Evolutionary conservation across 2,888 invertebrate species (phyloP), one percentile per base, ranked within the genome.

Genomic region (Mesochorus sp.): DNA sequence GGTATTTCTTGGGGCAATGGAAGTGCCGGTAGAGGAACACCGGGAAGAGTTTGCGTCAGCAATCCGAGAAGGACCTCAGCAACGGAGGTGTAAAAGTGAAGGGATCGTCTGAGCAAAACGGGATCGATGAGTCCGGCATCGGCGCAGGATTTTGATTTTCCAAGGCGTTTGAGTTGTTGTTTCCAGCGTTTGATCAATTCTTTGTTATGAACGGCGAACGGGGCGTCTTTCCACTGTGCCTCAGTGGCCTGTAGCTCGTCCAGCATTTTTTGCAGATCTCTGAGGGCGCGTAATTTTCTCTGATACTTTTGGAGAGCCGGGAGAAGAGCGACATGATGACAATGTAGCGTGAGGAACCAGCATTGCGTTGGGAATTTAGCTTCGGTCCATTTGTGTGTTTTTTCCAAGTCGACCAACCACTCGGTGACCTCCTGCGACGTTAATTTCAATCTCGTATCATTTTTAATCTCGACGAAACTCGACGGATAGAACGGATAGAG

Each of bases 341-440:
- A 96, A 91, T 98, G 97, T 42, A 99, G 93, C 0, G 99, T 98
- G 53, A 99, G 93, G 92, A 98, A 99, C 97, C 99, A 99, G 90
- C 99, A 99, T 84, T 98, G 97, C 0, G 99, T 98, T 80, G 97
- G 96, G 91, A 99, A 99, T 87, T 97, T 98, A 1, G 96, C 94
- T 64, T 96, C 95, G 6, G 94, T 93, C 95, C 95, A 96, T 55
- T 92, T 92, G 89, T 94, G 94, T 26, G 89, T 91, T 91, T 93
- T 90, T 94, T 95, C 93, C 64, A 95, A 91, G 59, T 93, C 91
- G 68, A 94, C 93, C 6, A 95, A 89, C 96, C 96, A 97, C 79
- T 95, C 93, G 72, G 94, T 93, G 3, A 95, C 96, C 89, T 98
- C 97, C 83, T 96, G 95, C 10, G 96, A 94, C 17, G 95, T 95